Evolutionary conservation across 2,888 invertebrate genomes (phyloP).

Genomic region (Tetramorium bicarinatum): DNA sequence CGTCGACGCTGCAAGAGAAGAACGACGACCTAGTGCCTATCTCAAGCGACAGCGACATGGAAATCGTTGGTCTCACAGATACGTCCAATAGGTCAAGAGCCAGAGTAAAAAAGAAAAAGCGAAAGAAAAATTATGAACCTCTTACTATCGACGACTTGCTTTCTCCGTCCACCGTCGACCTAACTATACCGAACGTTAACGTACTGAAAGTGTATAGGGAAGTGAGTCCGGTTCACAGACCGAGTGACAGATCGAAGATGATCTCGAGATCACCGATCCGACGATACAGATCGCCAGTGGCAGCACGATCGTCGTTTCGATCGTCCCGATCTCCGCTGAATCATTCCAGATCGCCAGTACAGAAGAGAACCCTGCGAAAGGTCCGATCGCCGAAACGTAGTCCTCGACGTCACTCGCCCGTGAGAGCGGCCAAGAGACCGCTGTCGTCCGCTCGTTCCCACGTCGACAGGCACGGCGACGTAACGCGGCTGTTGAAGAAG

Average conservation of each 20-base stretch:
- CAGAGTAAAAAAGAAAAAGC: conserved; percentile 75
- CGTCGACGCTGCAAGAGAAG: conserved; percentile 80
- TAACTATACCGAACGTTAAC: conserved; percentile 28
- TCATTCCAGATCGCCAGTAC: conserved; percentile 58
- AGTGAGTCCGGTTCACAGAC: conserved; percentile 67
- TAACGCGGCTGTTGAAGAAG: conserved; percentile 81
- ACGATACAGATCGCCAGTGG: conserved; percentile 67
- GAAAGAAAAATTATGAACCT: conserved; percentile 76
- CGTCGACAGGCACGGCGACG: conserved; percentile 66
- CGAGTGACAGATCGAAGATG: conserved; percentile 53
- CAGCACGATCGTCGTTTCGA: conserved; percentile 66
- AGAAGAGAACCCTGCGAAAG: conserved; percentile 67
- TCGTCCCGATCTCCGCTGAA: conserved; percentile 71
- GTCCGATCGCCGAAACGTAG: conserved; percentile 60
- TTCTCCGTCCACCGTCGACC: conserved; percentile 60
- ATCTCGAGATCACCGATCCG: conserved; percentile 69
- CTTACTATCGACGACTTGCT: conserved; percentile 69
- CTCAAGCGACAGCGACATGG: conserved; percentile 85
- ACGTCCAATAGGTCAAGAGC: conserved; percentile 63
- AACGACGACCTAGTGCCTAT: conserved; percentile 83
- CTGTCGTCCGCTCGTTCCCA: conserved; percentile 10
- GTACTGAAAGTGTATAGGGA: conserved; percentile 68
- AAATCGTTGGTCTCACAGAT: conserved; percentile 80
- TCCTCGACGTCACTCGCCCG: conserved; percentile 47
- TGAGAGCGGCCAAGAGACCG: conserved; percentile 60